Evolutionary conservation across 2,797 vertebrate species (phyloP), one percentile per base, ranked within the genome.

Genomic region (Tenualosa thibaudeaui): DNA sequence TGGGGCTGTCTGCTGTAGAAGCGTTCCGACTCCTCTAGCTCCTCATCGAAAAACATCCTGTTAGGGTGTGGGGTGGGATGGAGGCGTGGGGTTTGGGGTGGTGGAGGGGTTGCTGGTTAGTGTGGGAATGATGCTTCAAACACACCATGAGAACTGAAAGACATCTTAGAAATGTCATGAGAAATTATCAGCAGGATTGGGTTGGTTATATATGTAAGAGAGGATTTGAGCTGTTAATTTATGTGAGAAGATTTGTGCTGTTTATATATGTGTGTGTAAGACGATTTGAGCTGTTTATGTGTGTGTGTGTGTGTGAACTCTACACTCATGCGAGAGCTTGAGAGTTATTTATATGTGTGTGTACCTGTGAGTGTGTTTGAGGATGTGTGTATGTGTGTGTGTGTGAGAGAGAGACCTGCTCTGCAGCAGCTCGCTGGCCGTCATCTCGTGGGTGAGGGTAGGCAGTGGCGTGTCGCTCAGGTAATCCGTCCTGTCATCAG

Each of bases 31-130:
- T 96, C 96, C 86, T 98, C 98, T 84, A 99, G 91, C 65, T 97
- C 96, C 0, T 97, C 95, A 1, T 98, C 96, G 0, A 89, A 96
- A 92, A 98, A 99, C 93, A 97, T 97, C 93, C 98, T 99, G 90
- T 51, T 12, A 12, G 17, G 68, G n/a, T n/a, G 17, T 22, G 15
- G 56, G 60, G 56, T 5, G 12, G 12, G 15, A 22, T 49, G n/a
- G 24, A 46, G 46, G 46, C 46, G 22, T 13, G 31, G 4, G 56
- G 49, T 17, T 5, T 13, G 17, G 31, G 31, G 31, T 31, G 31
- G 0, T 31, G 13, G 49, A 37, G 17, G 17, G 2, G n/a, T 3
- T 2, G 5, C 22, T 17, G n/a, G 22, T 62, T n/a, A 62, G 22
- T 24, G 58, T 62, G 58, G n/a, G 58, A 24, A 62, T 2, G 9